Evolutionary conservation across 2,797 vertebrate genomes (phyloP), one percentile per base, ranked within the genome.

Genomic region (Falco biarmicus): DNA sequence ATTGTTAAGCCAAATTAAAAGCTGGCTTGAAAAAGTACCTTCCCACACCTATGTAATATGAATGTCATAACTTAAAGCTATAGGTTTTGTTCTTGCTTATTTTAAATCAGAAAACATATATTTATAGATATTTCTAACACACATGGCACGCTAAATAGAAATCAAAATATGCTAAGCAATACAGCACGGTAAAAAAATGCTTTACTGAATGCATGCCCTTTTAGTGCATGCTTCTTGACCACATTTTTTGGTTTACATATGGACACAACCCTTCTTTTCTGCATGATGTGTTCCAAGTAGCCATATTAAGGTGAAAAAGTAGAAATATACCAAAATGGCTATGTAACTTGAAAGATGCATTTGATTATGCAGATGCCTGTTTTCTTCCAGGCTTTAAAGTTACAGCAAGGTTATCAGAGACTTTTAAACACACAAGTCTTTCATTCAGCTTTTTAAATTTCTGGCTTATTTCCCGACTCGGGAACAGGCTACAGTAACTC

Each of bases 381-480:
- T 86, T 65, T 56, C 59, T 84, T 48, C 24, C 22, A 64, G 43
- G 24, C n/a, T 92, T 76, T 87, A n/a, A 87, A 75, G 41, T 59
- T 50, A 50, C 63, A n/a, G 18, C 47, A 81, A 80, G 24, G 25
- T 81, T 86, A 84, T 84, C 70, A 61, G 63, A 79, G 48, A 66
- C 70, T 31, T 88, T 93, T 70, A 94, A 83, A 90, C 24, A 53
- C 11, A 0, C 19, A 91, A 90, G 32, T 61, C 74, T 41, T 82
- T 79, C 48, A 87, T 61, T 68, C 80, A 81, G 59, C 9, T 69
- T 82, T 63, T 29, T 20, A 31, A 76, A 88, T 90, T 88, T 78
- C 83, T 96, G 77, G 25, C 25, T 89, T 84, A 64, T 87, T 90
- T 91, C 54, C 83, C 66, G 43, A 90, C 37, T 89, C 31, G 20